Evolutionary conservation across 2,888 invertebrate genomes (phyloP), one percentile per base, ranked within the genome.

Genomic region (Diadromus collaris): DNA sequence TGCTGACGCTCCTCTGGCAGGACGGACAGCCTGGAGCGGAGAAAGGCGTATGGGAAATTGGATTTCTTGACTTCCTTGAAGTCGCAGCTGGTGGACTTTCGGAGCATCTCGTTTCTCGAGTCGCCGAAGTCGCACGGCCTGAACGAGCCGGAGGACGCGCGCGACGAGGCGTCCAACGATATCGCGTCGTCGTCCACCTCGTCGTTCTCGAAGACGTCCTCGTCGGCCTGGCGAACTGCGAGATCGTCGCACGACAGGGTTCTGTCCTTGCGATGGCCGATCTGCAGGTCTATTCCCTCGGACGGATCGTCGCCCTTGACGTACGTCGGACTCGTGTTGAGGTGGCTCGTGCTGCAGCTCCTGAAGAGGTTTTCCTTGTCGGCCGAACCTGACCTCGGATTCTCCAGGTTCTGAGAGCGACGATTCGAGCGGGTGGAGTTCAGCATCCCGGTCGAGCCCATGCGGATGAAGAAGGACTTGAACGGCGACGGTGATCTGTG

Each of bases 241-340:
- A 90, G 80, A 73, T 90, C 87, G 80, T 90, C 90, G 83, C 90
- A 90, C n/a, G 90, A 90, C 48, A 89, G 82, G 0, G 90, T 90
- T 58, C 89, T 89, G 74, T 90, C 90, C 48, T 89, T 89, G 46
- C 88, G 84, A 72, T 84, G 82, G 9, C 84, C 83, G 38, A 90
- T 86, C 89, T 93, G 92, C 83, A 95, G 92, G 87, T 95, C 95
- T 71, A 96, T 93, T 54, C 95, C 95, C 85, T 95, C 95, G n/a
- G 95, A 95, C 9, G 96, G 95, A 91, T 96, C 96, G 88, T 96
- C 96, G 79, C 95, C 95, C 88, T 95, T 95, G 46, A 96, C 93
- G 87, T 96, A 96, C 2, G 92, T 92, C 6, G 91, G 89, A 48
- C 88, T 89, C 29, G 94, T 94, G 79, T 95, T 95, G 83, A 96